These are phyloP conservation scores for Pimpla rufipes DNA, from an alignment of 2,888 invertebrate species.

Conservation along the genomic window DNA sequence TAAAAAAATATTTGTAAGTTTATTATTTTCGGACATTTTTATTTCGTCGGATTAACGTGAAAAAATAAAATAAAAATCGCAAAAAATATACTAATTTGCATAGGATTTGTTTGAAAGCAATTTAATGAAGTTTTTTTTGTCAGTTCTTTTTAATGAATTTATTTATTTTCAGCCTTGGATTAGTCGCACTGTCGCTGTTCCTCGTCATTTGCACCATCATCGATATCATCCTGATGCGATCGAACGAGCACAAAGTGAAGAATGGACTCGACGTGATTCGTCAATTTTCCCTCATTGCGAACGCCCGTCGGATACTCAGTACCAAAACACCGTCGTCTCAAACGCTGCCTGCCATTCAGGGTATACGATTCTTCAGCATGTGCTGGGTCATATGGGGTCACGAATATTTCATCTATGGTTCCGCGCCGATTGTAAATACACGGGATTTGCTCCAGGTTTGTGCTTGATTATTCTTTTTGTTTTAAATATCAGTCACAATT, in stretches of 20 bases:
- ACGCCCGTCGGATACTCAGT: slow-evolving; percentile 82
- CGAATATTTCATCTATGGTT: slow-evolving; percentile 60
- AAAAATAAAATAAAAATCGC: no score
- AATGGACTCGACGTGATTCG: slow-evolving; percentile 67
- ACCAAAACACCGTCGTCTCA: slow-evolving; percentile 75
- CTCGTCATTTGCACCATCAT: slow-evolving; percentile 73
- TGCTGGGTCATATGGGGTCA: slow-evolving; percentile 86
- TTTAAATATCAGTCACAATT: no score
- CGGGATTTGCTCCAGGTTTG: no score
- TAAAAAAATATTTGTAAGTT: no score
- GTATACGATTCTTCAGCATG: slow-evolving; percentile 86
- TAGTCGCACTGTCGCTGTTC: slow-evolving; percentile 71
- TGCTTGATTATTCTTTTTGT: no score
- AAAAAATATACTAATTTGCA: no score
- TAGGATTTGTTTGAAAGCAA: no score
- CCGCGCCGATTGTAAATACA: background rate
- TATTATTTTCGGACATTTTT: no score
- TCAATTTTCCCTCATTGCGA: slow-evolving; percentile 84
- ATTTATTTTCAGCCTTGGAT: no score
- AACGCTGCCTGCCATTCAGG: slow-evolving; percentile 85
- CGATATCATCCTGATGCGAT: slow-evolving; percentile 65
- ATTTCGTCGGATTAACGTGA: no score
- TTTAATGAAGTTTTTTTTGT: no score
- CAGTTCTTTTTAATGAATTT: no score
- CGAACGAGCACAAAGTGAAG: background rate